These are phyloP conservation scores for Quadroppia sp. DNA, from an alignment of 2,888 invertebrate species.

Conservation along the genomic window DNA sequence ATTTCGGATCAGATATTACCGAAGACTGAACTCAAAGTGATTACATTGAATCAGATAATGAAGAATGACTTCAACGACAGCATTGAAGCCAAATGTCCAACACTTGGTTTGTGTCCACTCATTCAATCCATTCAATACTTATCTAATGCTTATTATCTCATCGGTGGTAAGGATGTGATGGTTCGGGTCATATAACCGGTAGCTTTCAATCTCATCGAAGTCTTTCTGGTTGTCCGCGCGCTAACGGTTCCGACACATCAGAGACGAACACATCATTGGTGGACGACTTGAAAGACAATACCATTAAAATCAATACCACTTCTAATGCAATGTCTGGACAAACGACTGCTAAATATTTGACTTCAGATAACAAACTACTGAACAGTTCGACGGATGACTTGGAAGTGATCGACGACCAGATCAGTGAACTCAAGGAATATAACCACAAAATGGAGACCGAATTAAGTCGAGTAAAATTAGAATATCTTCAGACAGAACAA, in stretches of 20 bases:
- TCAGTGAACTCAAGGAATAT: slow-evolving; percentile 81
- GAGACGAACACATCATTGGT: neutral
- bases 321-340: neutral
- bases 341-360: neutral
- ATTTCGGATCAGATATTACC: neutral
- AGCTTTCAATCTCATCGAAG: slow-evolving; percentile 76
- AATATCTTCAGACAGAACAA: slow-evolving; percentile 87
- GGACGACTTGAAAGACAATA: neutral
- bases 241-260: neutral
- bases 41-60: neutral
- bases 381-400: slow-evolving; percentile 68
- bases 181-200: slow-evolving; percentile 70
- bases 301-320: neutral
- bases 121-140: neutral
- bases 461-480: slow-evolving; percentile 83
- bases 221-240: slow-evolving; percentile 50
- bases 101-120: neutral
- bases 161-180: slow-evolving; percentile 60
- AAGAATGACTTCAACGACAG: neutral
- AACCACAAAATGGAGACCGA: slow-evolving; percentile 88
- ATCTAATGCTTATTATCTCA: neutral
- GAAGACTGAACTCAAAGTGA: neutral
- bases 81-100: neutral
- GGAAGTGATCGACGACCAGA: slow-evolving; percentile 83
- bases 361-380: neutral